Conservation (phyloP, 2,113 vertebrate species). For the Crotophaga sulcirostris region DNA sequence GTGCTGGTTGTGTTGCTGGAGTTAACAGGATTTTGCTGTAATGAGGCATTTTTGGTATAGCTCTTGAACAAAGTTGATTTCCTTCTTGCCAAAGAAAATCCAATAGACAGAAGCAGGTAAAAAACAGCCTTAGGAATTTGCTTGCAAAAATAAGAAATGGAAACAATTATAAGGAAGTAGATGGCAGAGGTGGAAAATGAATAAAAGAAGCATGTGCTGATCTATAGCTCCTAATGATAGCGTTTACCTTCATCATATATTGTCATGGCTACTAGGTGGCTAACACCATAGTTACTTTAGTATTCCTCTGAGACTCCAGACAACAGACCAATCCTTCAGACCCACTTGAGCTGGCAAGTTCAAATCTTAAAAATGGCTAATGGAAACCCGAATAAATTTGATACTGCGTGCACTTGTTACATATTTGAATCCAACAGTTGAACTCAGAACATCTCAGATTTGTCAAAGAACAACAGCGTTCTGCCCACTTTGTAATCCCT, state of each 20-base stretch:
- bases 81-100: background rate
- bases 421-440: background rate
- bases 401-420: background rate
- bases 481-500: background rate
- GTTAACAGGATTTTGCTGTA: background rate
- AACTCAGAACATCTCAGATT: background rate
- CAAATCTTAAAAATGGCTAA: background rate
- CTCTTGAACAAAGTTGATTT: background rate
- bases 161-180: background rate
- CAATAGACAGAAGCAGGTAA: background rate
- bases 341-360: background rate
- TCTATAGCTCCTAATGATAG: background rate
- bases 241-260: background rate
- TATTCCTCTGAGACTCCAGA: background rate
- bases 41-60: background rate
- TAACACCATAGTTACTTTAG: background rate
- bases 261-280: background rate
- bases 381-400: background rate
- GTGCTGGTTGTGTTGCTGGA: background rate
- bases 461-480: background rate
- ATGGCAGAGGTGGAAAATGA: background rate
- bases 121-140: background rate
- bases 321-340: background rate
- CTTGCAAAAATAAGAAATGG: background rate
- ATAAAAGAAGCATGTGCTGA: background rate